A percentile compares a stretch with the other conserved stretches of the same genome.
Conservation (phyloP, 2,888 invertebrate species). For the Scelioninae gen. 2 region DNA sequence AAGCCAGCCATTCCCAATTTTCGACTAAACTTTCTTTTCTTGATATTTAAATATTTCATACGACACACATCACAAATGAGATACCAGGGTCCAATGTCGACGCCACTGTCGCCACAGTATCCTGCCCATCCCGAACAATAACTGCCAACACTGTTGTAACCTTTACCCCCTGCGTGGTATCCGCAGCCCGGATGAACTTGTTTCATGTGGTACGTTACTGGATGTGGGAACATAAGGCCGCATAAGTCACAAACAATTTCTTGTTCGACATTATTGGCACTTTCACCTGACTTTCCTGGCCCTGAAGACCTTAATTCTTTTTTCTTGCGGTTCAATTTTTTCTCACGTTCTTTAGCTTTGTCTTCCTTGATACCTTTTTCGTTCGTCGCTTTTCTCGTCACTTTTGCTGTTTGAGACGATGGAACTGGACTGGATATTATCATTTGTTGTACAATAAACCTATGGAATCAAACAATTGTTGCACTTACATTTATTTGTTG, state of each 20-base stretch:
- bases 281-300: slow-evolving; percentile 61
- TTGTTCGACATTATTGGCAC: slow-evolving; percentile 65
- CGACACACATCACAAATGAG: slow-evolving; percentile 94
- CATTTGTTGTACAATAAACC: slow-evolving; percentile 78
- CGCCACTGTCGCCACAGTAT: slow-evolving; percentile 90
- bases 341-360: slow-evolving; percentile 77
- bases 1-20: slow-evolving; percentile 68
- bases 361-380: slow-evolving; percentile 70
- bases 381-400: too few species aligned
- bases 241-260: slow-evolving; percentile 88
- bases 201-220: slow-evolving; percentile 94
- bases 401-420: too few species aligned
- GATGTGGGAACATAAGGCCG: slow-evolving; percentile 84
- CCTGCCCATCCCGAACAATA: slow-evolving; percentile 93
- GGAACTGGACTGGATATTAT: slow-evolving; percentile 79
- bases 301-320: slow-evolving; percentile 76
- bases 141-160: slow-evolving; percentile 93
- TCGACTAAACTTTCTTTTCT: slow-evolving; percentile 66
- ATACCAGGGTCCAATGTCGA: slow-evolving; percentile 90
- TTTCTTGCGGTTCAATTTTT: slow-evolving; percentile 78
- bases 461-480: slow-evolving; percentile 10
- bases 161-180: slow-evolving; percentile 88
- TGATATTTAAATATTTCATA: slow-evolving; percentile 81
- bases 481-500: too few species aligned
- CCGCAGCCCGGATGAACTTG: slow-evolving; percentile 94